Conservation (phyloP, 2,797 vertebrate genomes). For the Chloroceryle inda region DNA sequence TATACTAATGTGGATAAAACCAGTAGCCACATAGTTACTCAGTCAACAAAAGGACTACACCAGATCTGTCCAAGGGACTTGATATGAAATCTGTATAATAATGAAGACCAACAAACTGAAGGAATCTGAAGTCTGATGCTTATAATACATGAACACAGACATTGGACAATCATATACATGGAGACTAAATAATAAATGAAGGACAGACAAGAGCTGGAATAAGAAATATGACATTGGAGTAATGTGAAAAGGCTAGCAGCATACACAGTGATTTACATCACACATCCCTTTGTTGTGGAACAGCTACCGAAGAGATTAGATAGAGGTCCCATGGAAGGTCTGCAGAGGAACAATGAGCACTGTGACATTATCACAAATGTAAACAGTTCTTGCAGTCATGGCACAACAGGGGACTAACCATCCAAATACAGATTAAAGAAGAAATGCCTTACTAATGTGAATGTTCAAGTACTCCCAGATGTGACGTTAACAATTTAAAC, state of each 20-base stretch:
- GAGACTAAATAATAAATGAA: conserved; percentile 25
- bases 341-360: background rate
- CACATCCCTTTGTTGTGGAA: background rate
- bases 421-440: background rate
- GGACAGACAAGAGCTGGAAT: background rate
- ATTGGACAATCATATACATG: background rate
- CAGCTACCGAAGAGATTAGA: conserved; percentile 21
- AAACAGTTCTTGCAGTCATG: background rate
- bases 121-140: background rate
- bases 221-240: background rate
- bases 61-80: background rate
- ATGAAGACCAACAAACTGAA: background rate
- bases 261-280: background rate
- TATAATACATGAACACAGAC: background rate
- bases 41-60: background rate
- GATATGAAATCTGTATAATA: background rate
- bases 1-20: background rate
- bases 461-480: background rate
- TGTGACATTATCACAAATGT: background rate
- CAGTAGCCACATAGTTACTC: background rate
- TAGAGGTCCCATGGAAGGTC: background rate
- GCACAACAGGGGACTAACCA: background rate
- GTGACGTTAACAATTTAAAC: background rate
- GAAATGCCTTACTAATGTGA: background rate
- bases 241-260: background rate